Percentiles rank a stretch among this genome's conserved stretches.
phyloP scores from a whole-genome alignment of 2,888 invertebrate genomes.

The Limenitis camilla region DNA sequence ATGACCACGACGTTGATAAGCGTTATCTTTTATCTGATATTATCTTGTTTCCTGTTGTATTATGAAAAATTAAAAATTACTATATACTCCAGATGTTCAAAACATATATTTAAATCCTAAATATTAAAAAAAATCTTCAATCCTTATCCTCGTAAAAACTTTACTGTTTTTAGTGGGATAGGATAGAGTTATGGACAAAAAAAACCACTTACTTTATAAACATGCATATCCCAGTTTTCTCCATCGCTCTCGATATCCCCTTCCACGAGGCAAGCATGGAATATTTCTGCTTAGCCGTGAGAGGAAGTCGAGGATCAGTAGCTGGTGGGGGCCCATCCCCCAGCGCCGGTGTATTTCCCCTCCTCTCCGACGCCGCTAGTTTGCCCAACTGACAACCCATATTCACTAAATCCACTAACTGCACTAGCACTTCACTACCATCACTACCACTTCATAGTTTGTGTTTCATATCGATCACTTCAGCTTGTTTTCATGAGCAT shows the following conservation, averaged over 20 bases:
- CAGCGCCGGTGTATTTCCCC: slow-evolving; percentile 54
- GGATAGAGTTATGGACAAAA: background rate
- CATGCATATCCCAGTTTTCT: slow-evolving; percentile 92
- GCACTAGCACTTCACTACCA: slow-evolving; percentile 16
- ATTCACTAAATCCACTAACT: slow-evolving; percentile 25
- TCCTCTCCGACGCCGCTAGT: slow-evolving; percentile 75
- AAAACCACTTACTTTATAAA: slow-evolving; percentile 86
- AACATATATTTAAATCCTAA: no score
- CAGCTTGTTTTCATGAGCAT: slow-evolving; percentile 21
- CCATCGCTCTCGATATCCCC: slow-evolving; percentile 90
- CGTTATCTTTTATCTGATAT: no score
- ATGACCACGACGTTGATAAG: no score
- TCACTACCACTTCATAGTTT: slow-evolving; percentile 1
- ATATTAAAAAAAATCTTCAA: no score
- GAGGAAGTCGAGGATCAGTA: slow-evolving; percentile 85
- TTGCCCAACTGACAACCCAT: slow-evolving; percentile 87
- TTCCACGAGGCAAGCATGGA: slow-evolving; percentile 93
- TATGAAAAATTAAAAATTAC: no score
- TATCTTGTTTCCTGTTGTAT: no score
- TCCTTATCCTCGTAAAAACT: no score
- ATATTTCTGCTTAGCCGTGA: slow-evolving; percentile 91
- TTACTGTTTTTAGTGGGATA: no score
- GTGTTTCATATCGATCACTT: background rate
- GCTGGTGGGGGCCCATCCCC: slow-evolving; percentile 79
- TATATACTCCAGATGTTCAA: no score